Base-by-base conservation (phyloP, 2,888 invertebrate species). In the Xestobium rufovillosum region DNA sequence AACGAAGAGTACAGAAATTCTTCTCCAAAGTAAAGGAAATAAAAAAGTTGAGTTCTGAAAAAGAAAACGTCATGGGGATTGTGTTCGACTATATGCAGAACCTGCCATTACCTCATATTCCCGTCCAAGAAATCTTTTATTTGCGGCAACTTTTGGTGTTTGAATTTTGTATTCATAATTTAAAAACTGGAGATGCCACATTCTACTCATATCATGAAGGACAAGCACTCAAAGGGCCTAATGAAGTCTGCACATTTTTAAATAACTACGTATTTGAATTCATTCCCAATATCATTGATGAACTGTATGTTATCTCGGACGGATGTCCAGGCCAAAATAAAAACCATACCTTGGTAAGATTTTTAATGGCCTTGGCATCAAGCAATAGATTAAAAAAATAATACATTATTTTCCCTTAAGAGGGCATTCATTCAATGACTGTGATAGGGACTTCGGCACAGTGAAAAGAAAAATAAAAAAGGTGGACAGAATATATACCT, bases 101-200 rank as follows among this genome's bases (percentile, higher is more conserved):
- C 23, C n/a, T 19, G n/a, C 23, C 23, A 19, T 19, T 19, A 19
- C 23, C n/a, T 19, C 23, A 19, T n/a, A 8, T 19, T 19, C 23
- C 23, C 6, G 23, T 19, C n/a, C 23, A 19, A n/a, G 23, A 19
- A 19, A 19, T 19, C n/a, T 19, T 19, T n/a, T 19, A 19, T 19
- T 19, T 19, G 23, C 6, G 23, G 23, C 23, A n/a, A n/a, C 23
- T 19, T 19, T n/a, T 19, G 23, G 23, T 6, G 6, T 6, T 9
- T 10, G 11, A 27, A 10, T 47, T 45, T 37, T 35, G 40, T 14
- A 30, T 48, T 14, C 41, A 45, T 34, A 37, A 49, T 11, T 15
- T 43, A n/a, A 34, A 34, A 27, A 38, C 32, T 9, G 34, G 35
- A 9, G 36, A 35, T 11, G 34, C 28, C 11, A 26, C 12, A 3